Percentiles rank a stretch among this genome's conserved stretches.
phyloP scores from a whole-genome alignment of 2,888 invertebrate species.

The Tinea trinotella region DNA sequence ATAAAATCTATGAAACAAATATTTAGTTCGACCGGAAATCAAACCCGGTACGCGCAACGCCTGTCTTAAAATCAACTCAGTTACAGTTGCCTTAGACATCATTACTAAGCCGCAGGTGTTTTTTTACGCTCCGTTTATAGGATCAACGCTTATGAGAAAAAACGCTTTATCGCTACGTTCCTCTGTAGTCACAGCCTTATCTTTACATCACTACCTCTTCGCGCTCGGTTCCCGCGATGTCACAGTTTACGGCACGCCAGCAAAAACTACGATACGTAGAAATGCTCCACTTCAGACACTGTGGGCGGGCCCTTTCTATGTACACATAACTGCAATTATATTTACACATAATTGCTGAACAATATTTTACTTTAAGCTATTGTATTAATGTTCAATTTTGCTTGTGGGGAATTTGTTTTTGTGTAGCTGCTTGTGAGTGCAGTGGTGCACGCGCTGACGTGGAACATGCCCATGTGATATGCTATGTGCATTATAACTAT shows the following conservation, averaged over 20 bases:
- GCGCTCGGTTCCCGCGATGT: conserved; percentile 17
- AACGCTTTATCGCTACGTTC: neutral
- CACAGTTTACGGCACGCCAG: conserved; percentile 18
- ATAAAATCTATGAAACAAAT: too few species aligned
- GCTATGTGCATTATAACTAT: neutral
- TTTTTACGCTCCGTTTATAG: too few species aligned
- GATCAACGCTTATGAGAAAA: too few species aligned
- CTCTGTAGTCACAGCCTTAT: neutral
- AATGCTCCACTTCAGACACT: conserved; percentile 17
- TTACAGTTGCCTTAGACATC: too few species aligned
- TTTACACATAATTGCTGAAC: neutral
- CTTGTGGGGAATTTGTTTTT: neutral
- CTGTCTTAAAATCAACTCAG: too few species aligned
- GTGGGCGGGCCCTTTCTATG: conserved; percentile 21
- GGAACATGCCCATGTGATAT: neutral
- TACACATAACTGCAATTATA: conserved; percentile 1
- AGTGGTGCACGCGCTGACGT: conserved; percentile 12
- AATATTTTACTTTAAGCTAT: neutral
- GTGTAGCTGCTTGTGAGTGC: neutral
- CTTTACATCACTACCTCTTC: neutral
- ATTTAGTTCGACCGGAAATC: too few species aligned
- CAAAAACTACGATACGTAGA: conserved; percentile 20
- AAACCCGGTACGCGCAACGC: too few species aligned
- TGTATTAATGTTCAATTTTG: neutral
- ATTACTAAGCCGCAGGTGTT: too few species aligned